Conservation (phyloP, 2,797 vertebrate species). For the Sphenodon punctatus region DNA sequence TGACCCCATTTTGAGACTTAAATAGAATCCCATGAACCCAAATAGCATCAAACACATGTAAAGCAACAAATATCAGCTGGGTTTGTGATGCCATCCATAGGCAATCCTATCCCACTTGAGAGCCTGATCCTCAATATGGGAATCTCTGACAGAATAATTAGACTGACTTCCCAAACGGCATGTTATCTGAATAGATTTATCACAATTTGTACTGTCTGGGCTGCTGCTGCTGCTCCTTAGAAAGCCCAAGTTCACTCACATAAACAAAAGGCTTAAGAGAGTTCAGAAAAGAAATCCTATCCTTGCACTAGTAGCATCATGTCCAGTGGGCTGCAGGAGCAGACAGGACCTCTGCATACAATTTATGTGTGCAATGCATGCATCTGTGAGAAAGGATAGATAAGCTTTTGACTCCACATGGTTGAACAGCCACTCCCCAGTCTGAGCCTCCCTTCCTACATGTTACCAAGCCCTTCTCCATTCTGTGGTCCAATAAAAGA, state of each 20-base stretch:
- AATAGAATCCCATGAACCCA: too few relatives aligned
- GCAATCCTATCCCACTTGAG: too few relatives aligned
- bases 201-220: not conserved
- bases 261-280: too few relatives aligned
- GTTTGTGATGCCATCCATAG: too few relatives aligned
- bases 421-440: not conserved
- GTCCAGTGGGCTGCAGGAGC: rapidly evolving
- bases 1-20: too few relatives aligned
- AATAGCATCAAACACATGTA: too few relatives aligned
- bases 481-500: too few relatives aligned
- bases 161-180: not conserved
- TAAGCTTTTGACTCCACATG: not conserved
- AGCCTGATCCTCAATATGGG: too few relatives aligned
- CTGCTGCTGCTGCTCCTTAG: not conserved
- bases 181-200: not conserved
- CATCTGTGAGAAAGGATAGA: too few relatives aligned
- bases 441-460: not conserved
- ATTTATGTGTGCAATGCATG: too few relatives aligned
- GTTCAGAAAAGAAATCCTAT: not conserved
- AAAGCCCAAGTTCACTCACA: not conserved
- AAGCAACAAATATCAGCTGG: too few relatives aligned
- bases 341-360: not conserved
- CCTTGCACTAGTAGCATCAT: not conserved
- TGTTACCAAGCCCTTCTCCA: not conserved
- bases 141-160: not conserved